phyloP scores from a whole-genome alignment of 1,140 invertebrate genomes.

The Penaeus japonicus region DNA sequence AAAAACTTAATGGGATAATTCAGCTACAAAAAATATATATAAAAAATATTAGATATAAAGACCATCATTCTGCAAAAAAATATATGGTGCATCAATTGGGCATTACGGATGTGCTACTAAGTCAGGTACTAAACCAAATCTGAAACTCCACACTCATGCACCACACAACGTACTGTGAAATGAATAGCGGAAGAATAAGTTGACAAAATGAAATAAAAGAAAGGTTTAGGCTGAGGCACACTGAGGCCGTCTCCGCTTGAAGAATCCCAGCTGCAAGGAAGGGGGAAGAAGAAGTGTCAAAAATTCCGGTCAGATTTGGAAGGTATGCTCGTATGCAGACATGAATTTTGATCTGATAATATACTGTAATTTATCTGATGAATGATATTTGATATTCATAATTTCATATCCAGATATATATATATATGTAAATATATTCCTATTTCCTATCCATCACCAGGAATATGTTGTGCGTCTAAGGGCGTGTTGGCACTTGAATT shows the following conservation, averaged over 20 bases:
- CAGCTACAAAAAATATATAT: too few species aligned
- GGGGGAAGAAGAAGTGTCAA: neutral
- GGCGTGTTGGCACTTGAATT: too few species aligned
- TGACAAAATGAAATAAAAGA: slow-evolving; percentile 17
- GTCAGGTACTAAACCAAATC: too few species aligned
- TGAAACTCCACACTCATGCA: slow-evolving; percentile 9
- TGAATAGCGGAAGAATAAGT: slow-evolving; percentile 24
- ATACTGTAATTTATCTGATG: neutral
- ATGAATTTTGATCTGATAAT: neutral
- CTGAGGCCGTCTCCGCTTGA: slow-evolving; percentile 85
- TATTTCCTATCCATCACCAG: neutral
- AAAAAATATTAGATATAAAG: too few species aligned
- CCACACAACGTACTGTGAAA: slow-evolving; percentile 26
- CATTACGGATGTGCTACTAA: too few species aligned
- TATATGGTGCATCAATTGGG: too few species aligned
- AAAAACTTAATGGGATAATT: too few species aligned
- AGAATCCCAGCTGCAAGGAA: slow-evolving; percentile 65
- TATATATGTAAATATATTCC: neutral
- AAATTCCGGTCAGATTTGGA: neutral
- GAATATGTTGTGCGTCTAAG: neutral
- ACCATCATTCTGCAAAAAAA: too few species aligned
- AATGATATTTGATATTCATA: too few species aligned
- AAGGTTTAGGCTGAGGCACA: slow-evolving; percentile 23
- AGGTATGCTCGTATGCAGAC: neutral
- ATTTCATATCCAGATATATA: neutral